Evolutionary conservation across 2,797 vertebrate genomes (phyloP).

Genomic region (Hylomyscus alleni): DNA sequence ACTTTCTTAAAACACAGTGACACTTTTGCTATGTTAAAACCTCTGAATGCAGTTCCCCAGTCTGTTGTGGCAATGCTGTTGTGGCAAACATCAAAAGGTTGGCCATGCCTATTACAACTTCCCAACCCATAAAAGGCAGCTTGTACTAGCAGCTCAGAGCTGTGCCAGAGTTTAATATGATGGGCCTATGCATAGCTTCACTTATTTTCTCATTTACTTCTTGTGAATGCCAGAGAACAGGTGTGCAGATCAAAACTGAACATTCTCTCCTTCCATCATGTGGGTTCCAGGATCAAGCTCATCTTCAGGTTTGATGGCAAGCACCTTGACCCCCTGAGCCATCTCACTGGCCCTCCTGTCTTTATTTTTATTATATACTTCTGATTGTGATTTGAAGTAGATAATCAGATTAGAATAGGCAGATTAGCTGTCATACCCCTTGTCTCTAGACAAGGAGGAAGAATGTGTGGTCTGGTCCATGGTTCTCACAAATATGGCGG

Average conservation of each 20-base stretch:
- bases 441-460: background rate
- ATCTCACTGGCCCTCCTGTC: background rate
- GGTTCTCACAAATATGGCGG: too few species aligned
- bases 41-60: background rate
- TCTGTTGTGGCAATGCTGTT: too few species aligned
- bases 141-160: background rate
- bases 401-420: background rate
- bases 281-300: background rate
- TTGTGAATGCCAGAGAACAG: background rate
- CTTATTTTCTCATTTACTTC: background rate
- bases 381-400: background rate
- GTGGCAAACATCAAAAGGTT: background rate
- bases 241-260: background rate
- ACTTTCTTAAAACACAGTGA: background rate
- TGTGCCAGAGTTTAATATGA: background rate
- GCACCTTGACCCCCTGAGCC: background rate
- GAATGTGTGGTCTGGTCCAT: background rate
- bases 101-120: background rate
- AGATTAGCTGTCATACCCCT: background rate
- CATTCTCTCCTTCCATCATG: background rate
- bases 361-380: background rate
- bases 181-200: background rate
- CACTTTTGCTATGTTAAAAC: background rate
- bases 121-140: background rate
- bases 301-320: background rate